These are phyloP conservation scores for Petaurus breviceps DNA, from an alignment of 2,113 vertebrate genomes.

Conservation along the genomic window DNA sequence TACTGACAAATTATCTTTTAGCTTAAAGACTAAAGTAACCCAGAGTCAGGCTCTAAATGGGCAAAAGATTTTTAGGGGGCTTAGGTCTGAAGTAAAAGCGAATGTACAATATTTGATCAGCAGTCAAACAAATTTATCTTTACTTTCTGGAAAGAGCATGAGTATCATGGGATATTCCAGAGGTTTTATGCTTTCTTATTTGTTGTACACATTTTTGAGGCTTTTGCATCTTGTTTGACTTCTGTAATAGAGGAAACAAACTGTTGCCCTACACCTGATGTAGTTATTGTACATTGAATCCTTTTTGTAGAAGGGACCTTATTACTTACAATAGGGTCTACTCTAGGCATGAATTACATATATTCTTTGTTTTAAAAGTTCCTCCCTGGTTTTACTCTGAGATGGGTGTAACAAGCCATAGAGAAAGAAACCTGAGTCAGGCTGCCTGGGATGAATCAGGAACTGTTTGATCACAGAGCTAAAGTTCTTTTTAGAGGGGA, in stretches of 20 bases:
- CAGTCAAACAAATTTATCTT: neutral
- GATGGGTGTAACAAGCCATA: neutral
- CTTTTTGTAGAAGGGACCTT: neutral
- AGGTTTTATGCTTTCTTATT: neutral
- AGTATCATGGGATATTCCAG: neutral
- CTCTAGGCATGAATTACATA: neutral
- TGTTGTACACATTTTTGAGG: neutral
- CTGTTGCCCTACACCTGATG: neutral
- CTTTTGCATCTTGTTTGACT: neutral
- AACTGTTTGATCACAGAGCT: neutral
- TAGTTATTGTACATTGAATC: neutral
- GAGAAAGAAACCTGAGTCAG: neutral
- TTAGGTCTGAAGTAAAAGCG: neutral
- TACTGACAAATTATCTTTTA: neutral
- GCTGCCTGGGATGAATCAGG: neutral
- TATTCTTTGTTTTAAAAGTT: neutral
- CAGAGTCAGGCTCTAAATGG: neutral
- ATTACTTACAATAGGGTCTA: neutral
- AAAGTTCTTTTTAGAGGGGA: neutral
- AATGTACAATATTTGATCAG: neutral
- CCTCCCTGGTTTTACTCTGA: neutral
- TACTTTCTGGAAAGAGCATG: neutral
- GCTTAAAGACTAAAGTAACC: neutral
- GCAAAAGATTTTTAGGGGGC: neutral
- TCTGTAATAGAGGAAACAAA: neutral